Percentiles rank a stretch among this genome's conserved stretches.
Evolutionary conservation across 2,888 invertebrate genomes (phyloP).

Genomic region (Anaspis maculata): DNA sequence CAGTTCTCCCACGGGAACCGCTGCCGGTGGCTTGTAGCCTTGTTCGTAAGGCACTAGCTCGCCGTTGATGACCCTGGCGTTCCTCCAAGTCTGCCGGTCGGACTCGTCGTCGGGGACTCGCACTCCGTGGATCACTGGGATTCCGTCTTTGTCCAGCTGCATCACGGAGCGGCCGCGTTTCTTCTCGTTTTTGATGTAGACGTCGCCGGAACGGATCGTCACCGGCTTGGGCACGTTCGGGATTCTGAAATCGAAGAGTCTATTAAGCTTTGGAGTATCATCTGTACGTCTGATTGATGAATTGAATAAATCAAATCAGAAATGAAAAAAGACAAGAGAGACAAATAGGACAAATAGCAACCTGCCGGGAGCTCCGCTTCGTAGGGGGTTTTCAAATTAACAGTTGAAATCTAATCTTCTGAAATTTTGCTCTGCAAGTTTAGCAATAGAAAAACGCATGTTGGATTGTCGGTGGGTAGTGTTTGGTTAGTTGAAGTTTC

Average conservation of each 20-base stretch:
- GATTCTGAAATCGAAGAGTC: slow-evolving; percentile 36
- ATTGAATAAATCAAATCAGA: too few relatives aligned
- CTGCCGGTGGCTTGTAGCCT: slow-evolving; percentile 57
- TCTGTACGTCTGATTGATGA: too few relatives aligned
- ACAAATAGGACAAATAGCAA: too few relatives aligned
- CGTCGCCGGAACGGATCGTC: slow-evolving; percentile 56
- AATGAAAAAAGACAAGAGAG: too few relatives aligned
- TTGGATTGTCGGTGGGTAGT: too few relatives aligned
- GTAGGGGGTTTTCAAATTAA: too few relatives aligned
- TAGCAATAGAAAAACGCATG: too few relatives aligned
- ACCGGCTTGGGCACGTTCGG: slow-evolving; percentile 59
- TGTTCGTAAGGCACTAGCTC: slow-evolving; percentile 68
- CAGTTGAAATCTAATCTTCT: too few relatives aligned
- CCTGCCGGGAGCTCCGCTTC: too few relatives aligned
- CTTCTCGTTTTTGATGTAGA: slow-evolving; percentile 47
- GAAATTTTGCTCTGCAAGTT: too few relatives aligned
- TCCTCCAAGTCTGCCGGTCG: slow-evolving; percentile 72
- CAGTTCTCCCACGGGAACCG: slow-evolving; percentile 50
- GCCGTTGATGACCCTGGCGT: slow-evolving; percentile 80
- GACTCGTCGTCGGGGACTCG: slow-evolving; percentile 79
- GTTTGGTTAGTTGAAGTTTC: too few relatives aligned
- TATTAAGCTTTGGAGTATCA: too few relatives aligned
- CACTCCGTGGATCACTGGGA: slow-evolving; percentile 73
- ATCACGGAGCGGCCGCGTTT: slow-evolving; percentile 59
- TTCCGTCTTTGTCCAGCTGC: slow-evolving; percentile 60